A percentile compares a stretch with the other conserved stretches of the same genome.
Evolutionary conservation across 2,888 invertebrate species (phyloP).

Genomic region (Penaeus monodon): DNA sequence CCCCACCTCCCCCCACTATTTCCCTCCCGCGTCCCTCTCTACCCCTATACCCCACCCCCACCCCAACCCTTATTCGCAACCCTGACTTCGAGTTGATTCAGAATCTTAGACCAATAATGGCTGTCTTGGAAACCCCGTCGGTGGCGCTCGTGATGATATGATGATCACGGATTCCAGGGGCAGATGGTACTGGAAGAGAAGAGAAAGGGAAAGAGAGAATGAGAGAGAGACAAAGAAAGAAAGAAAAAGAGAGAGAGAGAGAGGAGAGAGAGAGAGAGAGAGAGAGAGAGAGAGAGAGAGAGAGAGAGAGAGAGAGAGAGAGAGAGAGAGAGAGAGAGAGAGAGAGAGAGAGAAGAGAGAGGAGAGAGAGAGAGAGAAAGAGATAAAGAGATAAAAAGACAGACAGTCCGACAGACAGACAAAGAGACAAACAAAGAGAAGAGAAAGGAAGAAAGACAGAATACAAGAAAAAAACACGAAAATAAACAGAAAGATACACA

Average conservation of each 20-base stretch:
- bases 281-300: background rate
- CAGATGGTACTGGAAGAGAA: background rate
- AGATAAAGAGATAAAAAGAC: background rate
- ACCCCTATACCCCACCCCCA: too few species aligned
- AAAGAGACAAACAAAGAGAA: too few species aligned
- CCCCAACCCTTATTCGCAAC: too few species aligned
- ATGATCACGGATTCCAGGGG: background rate
- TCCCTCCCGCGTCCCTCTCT: too few species aligned
- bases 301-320: background rate
- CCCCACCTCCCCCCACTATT: too few species aligned
- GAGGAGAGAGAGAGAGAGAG: background rate
- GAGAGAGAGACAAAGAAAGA: background rate
- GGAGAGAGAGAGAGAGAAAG: background rate
- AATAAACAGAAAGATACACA: too few species aligned
- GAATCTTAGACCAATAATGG: too few species aligned
- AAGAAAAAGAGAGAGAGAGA: too few species aligned
- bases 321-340: conserved; percentile 16
- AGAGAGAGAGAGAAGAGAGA: background rate
- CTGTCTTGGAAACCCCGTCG: too few species aligned
- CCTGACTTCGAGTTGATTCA: too few species aligned
- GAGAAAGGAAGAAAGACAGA: too few species aligned
- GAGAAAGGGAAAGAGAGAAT: background rate
- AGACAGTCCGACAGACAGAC: background rate
- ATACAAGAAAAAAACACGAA: too few species aligned
- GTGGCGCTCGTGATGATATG: background rate